Conservation (phyloP, 1,140 invertebrate genomes). For the Bursaphelenchus mucronatus region DNA sequence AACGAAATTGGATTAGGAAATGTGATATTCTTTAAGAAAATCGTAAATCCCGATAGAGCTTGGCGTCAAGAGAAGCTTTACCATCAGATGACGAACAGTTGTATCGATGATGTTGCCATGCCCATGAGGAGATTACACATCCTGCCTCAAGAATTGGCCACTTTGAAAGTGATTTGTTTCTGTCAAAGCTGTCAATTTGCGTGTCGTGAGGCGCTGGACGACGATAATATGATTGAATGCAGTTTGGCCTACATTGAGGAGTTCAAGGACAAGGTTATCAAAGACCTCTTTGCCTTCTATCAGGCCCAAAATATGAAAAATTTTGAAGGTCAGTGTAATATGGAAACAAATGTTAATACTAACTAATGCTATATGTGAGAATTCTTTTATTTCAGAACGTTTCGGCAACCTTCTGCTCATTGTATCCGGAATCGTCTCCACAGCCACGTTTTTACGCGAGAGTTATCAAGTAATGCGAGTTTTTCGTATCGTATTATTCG, state of each 20-base stretch:
- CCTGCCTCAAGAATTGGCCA: conserved; percentile 13
- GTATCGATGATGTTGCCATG: conserved; percentile 3
- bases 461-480: conserved; percentile 28
- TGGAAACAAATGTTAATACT: background rate
- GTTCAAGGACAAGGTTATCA: conserved; percentile 8
- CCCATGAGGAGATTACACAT: conserved; percentile 3
- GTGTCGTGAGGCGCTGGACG: background rate
- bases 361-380: background rate
- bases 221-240: background rate
- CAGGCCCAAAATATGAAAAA: background rate
- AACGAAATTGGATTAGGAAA: background rate
- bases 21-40: conserved; percentile 16
- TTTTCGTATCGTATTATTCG: conserved; percentile 29
- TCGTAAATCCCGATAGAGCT: conserved; percentile 7
- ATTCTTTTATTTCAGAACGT: conserved; percentile 23
- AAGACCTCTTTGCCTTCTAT: conserved; percentile 18
- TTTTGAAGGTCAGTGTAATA: conserved; percentile 18
- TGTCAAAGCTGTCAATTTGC: conserved; percentile 9
- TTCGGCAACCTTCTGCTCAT: conserved; percentile 26
- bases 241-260: background rate
- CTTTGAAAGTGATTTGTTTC: conserved; percentile 9
- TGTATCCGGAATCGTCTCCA: conserved; percentile 22
- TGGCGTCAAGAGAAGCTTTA: conserved; percentile 16
- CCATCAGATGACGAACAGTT: background rate
- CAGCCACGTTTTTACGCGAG: conserved; percentile 20